A percentile compares a stretch with the other conserved stretches of the same genome.
These are phyloP conservation scores for Syrrhaptes paradoxus DNA, from an alignment of 2,113 vertebrate species.

Conservation along the genomic window DNA sequence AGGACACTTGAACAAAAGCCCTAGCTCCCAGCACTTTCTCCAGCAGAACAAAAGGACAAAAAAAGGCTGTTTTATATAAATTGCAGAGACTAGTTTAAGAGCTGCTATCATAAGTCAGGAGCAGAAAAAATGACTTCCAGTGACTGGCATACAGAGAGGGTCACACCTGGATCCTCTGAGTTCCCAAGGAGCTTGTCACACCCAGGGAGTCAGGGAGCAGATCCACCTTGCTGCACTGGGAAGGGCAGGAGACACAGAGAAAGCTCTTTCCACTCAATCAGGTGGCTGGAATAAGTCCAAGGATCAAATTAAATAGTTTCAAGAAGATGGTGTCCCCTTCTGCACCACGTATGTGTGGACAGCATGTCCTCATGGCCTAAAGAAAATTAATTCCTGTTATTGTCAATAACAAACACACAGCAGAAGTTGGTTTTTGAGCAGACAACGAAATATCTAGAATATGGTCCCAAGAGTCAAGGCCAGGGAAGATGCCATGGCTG, in stretches of 20 bases:
- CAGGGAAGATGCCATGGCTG: not conserved
- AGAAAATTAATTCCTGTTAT: not conserved
- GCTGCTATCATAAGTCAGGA: not conserved
- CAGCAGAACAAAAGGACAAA: not conserved
- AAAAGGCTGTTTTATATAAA: not conserved
- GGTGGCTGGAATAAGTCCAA: not conserved
- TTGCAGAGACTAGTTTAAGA: not conserved
- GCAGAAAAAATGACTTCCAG: not conserved
- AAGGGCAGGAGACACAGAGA: not conserved
- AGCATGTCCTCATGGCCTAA: not conserved
- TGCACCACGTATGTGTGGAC: not conserved
- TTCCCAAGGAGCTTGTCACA: not conserved
- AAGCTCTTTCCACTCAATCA: not conserved
- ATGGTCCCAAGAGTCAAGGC: not conserved
- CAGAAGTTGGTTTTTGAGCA: not conserved
- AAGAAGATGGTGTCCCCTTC: not conserved
- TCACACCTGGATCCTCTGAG: not conserved
- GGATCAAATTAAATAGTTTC: not conserved
- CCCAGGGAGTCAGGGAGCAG: not conserved
- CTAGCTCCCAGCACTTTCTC: not conserved
- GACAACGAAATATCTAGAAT: not conserved
- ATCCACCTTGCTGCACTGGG: not conserved
- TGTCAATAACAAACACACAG: not conserved
- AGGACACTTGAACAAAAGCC: not conserved
- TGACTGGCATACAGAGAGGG: not conserved